Base-by-base conservation (phyloP, 1,140 invertebrate species). In the Maniola jurtina region DNA sequence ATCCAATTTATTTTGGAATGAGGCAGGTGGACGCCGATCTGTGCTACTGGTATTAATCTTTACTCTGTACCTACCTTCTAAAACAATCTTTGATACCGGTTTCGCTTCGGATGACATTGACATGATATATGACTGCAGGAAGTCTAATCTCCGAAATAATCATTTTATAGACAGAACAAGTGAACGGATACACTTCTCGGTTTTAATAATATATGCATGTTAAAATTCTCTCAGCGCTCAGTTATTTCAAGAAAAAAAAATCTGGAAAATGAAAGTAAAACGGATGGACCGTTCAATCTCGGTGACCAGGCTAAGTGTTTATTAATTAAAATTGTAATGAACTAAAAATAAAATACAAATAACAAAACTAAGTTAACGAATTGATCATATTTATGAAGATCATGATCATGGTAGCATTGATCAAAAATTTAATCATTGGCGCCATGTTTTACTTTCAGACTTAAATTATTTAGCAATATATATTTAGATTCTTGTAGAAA, bases 21-120 rank as follows among this genome's bases (percentile, higher is more conserved):
- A 47, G 25, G 45, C 40, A 57, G 13, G 55, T 57, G 55, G 38
- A 35, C 52, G 34, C 5, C 55, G n/a, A 16, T 15, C 52, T 38
- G 35, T 5, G 55, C 55, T 57, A 57, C 55, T 40, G 55, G 55
- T 57, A 25, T 57, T 57, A 57, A 40, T 40, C 52, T 35, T 33
- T 35, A n/a, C n/a, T n/a, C n/a, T n/a, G n/a, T n/a, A n/a, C n/a
- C n/a, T n/a, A 35, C 10, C 25, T 25, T 11, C 10, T 55, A 10
- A 55, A 35, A 34, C 55, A 40, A 57, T 63, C 50, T 56, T 55
- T 10, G 48, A 34, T 63, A 67, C 59, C 25, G 54, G 65, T 61
- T 66, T 35, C 38, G 48, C 38, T 52, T 61, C 59, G 25, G 33
- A 61, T 45, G 50, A 48, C 59, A 61, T 61, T 40, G 52, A 67